A percentile compares a stretch with the other conserved stretches of the same genome.
phyloP scores from a whole-genome alignment of 2,888 invertebrate species.

The Gymnocheta viridis region DNA sequence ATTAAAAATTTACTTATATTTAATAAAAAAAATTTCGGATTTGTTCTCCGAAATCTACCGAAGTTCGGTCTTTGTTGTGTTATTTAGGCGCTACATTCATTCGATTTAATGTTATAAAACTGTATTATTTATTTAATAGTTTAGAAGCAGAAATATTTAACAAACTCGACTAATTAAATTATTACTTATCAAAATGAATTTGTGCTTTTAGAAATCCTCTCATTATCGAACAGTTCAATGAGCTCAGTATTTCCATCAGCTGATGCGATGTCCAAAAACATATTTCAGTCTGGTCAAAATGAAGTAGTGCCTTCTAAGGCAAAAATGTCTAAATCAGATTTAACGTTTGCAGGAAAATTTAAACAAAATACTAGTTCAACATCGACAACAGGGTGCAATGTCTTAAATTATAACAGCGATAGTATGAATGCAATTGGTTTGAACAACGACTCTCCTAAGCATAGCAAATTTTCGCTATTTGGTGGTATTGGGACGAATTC shows the following conservation, averaged over 20 bases:
- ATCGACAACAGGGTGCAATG: constrained; percentile 28
- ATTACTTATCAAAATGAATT: not conserved
- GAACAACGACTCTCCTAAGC: constrained; percentile 18
- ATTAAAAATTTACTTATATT: too few species aligned
- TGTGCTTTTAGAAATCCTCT: constrained; percentile 50
- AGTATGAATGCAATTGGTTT: constrained; percentile 30
- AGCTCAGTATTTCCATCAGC: constrained; percentile 76
- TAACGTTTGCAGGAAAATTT: constrained; percentile 80
- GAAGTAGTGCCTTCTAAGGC: constrained; percentile 27
- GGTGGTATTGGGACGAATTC: constrained; percentile 71
- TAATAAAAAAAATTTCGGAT: too few species aligned
- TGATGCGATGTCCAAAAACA: constrained; percentile 63
- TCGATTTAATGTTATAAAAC: too few species aligned
- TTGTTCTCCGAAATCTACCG: too few species aligned
- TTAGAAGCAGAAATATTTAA: too few species aligned
- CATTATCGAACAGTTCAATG: constrained; percentile 76
- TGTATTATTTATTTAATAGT: too few species aligned
- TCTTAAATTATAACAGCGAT: constrained; percentile 47
- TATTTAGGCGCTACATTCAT: too few species aligned
- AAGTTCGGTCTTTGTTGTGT: too few species aligned
- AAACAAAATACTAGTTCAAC: constrained; percentile 72
- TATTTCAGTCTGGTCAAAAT: constrained; percentile 43
- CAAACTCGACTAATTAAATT: too few species aligned
- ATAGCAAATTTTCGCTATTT: constrained; percentile 64
- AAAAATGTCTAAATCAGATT: constrained; percentile 72